Base-by-base conservation (phyloP, 2,888 invertebrate species). In the Drosophila histrio region DNA sequence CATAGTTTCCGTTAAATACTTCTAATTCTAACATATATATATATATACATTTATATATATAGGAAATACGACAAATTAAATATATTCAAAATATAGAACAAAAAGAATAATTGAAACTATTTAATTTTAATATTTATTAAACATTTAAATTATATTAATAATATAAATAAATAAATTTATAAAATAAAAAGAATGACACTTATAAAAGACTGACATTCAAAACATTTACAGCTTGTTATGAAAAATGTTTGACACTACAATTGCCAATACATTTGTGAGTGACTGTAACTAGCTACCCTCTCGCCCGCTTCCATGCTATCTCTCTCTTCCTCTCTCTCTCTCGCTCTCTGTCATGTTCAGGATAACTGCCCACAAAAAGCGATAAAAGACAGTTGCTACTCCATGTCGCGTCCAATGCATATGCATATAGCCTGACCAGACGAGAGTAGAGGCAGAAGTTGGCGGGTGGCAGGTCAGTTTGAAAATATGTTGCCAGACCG, bases 401-500 rank as follows among this genome's bases (percentile, higher is more conserved):
- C 58, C 53, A 59, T 62, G 72, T 68, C 59, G 69, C 69, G 72
- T 49, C 61, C 49, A 30, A 36, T 53, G 72, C 65, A 66, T 41
- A 13, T 50, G 72, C 66, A 67, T 67, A 65, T 73, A n/a, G n/a
- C 71, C 52, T 53, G 49, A 15, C 11, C 15, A n/a, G 13, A 32
- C 9, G 26, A 4, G 24, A 30, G 17, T 3, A 21, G 21, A 8
- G 28, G 13, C 26, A 21, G 28, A 2, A 24, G 50, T 8, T 13
- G 47, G 49, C 21, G 11, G 8, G 6, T 17, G 19, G 28, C 38
- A 19, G 63, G 58, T 61, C 78, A 59, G 74, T 21, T 38, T 62
- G 58, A 58, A 74, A 87, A 87, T 87, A 74, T 84, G 87, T 88
- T 76, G 69, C 62, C 70, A 88, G 81, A 86, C 91, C 91, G 76